These are phyloP conservation scores for Phytoseiulus persimilis DNA, from an alignment of 2,888 invertebrate species.

Conservation along the genomic window DNA sequence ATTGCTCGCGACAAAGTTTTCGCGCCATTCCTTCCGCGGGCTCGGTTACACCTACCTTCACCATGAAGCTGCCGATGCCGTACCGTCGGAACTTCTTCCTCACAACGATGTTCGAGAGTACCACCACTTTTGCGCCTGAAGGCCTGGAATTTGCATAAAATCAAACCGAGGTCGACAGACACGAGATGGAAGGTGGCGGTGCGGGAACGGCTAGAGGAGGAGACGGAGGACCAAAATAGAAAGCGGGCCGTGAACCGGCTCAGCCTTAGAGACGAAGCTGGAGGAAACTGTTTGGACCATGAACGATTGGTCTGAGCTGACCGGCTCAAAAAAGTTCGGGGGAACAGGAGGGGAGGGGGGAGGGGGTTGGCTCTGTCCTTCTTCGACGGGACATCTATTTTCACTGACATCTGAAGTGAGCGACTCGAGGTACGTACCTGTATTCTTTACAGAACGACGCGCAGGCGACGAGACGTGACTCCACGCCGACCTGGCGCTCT, in stretches of 20 bases:
- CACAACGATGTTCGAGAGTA: constrained; percentile 50
- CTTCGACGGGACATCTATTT: too few relatives aligned
- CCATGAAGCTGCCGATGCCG: constrained; percentile 51
- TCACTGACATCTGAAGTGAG: too few relatives aligned
- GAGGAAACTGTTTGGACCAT: too few relatives aligned
- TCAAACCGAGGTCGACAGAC: constrained; percentile 13
- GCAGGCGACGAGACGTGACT: constrained; percentile 49
- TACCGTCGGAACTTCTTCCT: constrained; percentile 49
- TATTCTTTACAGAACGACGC: constrained; percentile 51
- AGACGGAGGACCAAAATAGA: neutral
- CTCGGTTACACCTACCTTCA: constrained; percentile 47
- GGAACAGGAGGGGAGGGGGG: too few relatives aligned
- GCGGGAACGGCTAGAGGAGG: neutral
- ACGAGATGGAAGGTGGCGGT: neutral
- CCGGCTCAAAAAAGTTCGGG: too few relatives aligned
- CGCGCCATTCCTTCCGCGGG: neutral
- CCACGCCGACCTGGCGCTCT: constrained; percentile 45
- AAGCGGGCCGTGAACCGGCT: too few relatives aligned
- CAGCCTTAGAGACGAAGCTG: too few relatives aligned
- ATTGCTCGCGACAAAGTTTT: too few relatives aligned
- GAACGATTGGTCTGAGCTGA: too few relatives aligned
- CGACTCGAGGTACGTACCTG: too few relatives aligned
- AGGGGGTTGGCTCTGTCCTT: too few relatives aligned
- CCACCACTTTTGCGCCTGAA: constrained; percentile 50
- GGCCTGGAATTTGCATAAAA: constrained; percentile 46